phyloP scores from a whole-genome alignment of 2,113 vertebrate genomes.

The Gulo gulo region DNA sequence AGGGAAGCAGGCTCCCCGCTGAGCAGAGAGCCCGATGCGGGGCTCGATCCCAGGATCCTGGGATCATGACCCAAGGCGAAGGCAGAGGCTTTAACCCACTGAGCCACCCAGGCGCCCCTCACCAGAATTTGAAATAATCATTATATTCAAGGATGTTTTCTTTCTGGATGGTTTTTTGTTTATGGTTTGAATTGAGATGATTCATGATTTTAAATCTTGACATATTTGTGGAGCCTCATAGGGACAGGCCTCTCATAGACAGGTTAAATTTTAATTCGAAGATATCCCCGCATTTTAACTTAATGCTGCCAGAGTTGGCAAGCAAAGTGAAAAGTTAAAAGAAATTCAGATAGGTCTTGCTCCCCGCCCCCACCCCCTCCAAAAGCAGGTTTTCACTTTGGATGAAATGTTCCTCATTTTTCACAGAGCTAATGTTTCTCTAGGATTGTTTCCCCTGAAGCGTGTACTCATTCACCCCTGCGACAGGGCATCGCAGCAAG shows the following conservation, averaged over 20 bases:
- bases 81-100: too few species aligned
- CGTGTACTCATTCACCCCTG: fast-evolving
- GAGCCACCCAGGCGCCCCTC: background rate
- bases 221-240: background rate
- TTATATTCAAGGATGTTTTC: background rate
- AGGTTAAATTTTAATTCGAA: background rate
- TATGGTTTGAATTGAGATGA: background rate
- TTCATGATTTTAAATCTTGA: background rate
- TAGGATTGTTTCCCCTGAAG: background rate
- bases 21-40: too few species aligned
- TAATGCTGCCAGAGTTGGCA: background rate
- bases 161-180: background rate
- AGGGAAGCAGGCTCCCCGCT: too few species aligned
- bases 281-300: background rate
- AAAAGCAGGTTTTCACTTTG: background rate
- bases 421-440: background rate
- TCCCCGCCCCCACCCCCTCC: background rate
- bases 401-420: background rate
- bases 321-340: background rate
- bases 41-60: too few species aligned
- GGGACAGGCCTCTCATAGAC: fast-evolving
- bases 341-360: background rate
- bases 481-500: fast-evolving
- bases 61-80: too few species aligned
- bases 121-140: background rate